A percentile compares a stretch with the other conserved stretches of the same genome.
Conservation (phyloP, 2,113 vertebrate species). For the Hepsetus odoe region DNA sequence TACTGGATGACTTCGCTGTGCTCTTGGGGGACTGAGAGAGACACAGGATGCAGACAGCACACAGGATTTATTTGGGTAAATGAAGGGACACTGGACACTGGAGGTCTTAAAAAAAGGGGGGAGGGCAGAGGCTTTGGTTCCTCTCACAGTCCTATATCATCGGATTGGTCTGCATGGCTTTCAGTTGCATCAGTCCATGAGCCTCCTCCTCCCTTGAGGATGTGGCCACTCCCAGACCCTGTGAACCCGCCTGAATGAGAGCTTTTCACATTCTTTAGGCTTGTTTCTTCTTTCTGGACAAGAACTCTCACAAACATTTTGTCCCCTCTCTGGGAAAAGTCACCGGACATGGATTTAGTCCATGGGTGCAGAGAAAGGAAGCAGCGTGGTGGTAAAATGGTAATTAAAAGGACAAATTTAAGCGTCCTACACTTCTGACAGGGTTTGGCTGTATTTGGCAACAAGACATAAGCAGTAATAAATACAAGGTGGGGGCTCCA, state of each 20-base stretch:
- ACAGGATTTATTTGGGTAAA: slow-evolving; percentile 51
- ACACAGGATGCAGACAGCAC: neutral
- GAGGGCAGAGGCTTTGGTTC: slow-evolving; percentile 23
- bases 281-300: slow-evolving; percentile 78
- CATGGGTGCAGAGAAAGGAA: slow-evolving; percentile 35
- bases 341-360: slow-evolving; percentile 42
- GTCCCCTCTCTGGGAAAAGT: slow-evolving; percentile 27
- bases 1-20: slow-evolving; percentile 19
- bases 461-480: no score
- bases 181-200: slow-evolving; percentile 70
- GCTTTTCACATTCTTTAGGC: slow-evolving; percentile 66
- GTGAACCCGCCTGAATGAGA: slow-evolving; percentile 69
- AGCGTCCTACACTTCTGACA: no score
- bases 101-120: slow-evolving; percentile 9
- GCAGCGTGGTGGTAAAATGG: slow-evolving; percentile 20
- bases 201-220: slow-evolving; percentile 68
- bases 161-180: slow-evolving; percentile 32
- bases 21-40: neutral
- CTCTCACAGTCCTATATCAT: slow-evolving; percentile 66
- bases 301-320: neutral
- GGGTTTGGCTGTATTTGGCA: no score
- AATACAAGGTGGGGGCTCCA: no score
- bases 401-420: neutral
- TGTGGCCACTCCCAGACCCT: slow-evolving; percentile 72
- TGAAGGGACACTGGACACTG: neutral